phyloP scores from a whole-genome alignment of 2,113 vertebrate genomes.

The Aviceda subcristata region DNA sequence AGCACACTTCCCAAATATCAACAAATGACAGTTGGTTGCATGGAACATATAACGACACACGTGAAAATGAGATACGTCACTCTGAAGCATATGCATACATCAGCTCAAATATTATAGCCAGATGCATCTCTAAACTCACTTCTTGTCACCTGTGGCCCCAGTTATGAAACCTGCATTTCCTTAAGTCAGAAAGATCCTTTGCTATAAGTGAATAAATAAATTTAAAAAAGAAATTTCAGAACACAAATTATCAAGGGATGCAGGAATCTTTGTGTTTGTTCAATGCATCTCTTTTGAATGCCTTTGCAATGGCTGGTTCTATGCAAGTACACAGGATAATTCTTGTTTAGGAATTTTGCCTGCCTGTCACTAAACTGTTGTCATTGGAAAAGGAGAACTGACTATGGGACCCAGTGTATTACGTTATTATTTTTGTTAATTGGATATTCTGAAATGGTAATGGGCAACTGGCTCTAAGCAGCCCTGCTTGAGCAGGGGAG shows the following conservation, averaged over 20 bases:
- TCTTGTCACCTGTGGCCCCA: not conserved
- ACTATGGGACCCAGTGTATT: not conserved
- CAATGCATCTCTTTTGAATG: not conserved
- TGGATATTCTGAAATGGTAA: not conserved
- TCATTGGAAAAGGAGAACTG: not conserved
- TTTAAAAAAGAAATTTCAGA: not conserved
- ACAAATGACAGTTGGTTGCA: not conserved
- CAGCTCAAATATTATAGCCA: not conserved
- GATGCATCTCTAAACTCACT: not conserved
- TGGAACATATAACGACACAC: not conserved
- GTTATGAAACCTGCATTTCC: not conserved
- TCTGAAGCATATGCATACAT: rapidly evolving
- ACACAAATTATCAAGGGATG: not conserved
- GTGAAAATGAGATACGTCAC: not conserved
- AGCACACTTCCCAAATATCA: not conserved
- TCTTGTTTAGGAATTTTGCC: not conserved
- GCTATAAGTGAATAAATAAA: not conserved
- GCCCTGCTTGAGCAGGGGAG: not conserved
- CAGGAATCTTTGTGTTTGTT: not conserved
- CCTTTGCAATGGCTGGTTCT: not conserved
- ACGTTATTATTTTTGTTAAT: not conserved
- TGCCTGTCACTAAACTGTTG: not conserved
- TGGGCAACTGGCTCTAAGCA: not conserved
- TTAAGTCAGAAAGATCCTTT: not conserved
- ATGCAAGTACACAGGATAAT: not conserved